phyloP scores from a whole-genome alignment of 1,140 invertebrate species.

The Gonatopus flavifemur region DNA sequence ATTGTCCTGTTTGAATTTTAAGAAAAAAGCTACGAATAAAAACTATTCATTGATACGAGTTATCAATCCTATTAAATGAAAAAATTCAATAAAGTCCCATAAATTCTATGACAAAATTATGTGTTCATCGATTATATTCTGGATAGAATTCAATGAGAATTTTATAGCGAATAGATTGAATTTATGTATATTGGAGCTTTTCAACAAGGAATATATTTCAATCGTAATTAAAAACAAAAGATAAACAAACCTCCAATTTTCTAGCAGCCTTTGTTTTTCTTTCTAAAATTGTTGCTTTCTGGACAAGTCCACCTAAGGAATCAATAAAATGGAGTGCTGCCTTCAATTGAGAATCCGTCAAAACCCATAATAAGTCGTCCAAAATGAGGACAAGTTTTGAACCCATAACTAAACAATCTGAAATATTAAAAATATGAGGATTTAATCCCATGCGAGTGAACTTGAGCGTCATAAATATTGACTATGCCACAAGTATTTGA shows the following conservation, averaged over 20 bases:
- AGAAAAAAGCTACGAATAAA: no score
- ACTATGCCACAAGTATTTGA: conserved; percentile 8
- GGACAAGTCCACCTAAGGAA: conserved; percentile 83
- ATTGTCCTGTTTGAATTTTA: neutral
- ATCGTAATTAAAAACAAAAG: conserved; percentile 7
- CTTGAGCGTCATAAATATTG: conserved; percentile 1
- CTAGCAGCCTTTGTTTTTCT: conserved; percentile 86
- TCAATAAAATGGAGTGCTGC: conserved; percentile 93
- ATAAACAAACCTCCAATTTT: conserved; percentile 75
- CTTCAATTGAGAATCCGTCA: conserved; percentile 95
- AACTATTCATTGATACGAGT: no score
- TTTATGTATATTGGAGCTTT: conserved; percentile 1
- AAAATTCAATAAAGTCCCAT: no score
- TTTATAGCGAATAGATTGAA: conserved; percentile 16
- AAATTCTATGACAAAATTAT: neutral
- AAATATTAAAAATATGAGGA: no score
- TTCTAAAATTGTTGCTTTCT: conserved; percentile 78
- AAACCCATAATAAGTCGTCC: conserved; percentile 96
- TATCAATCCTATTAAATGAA: no score
- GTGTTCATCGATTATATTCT: no score
- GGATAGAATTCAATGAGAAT: no score
- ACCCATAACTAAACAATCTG: conserved; percentile 92
- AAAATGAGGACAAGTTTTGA: conserved; percentile 90
- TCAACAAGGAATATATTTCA: no score
- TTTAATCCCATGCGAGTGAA: no score